phyloP scores from a whole-genome alignment of 2,888 invertebrate species.

The Diaprepes abbreviatus region DNA sequence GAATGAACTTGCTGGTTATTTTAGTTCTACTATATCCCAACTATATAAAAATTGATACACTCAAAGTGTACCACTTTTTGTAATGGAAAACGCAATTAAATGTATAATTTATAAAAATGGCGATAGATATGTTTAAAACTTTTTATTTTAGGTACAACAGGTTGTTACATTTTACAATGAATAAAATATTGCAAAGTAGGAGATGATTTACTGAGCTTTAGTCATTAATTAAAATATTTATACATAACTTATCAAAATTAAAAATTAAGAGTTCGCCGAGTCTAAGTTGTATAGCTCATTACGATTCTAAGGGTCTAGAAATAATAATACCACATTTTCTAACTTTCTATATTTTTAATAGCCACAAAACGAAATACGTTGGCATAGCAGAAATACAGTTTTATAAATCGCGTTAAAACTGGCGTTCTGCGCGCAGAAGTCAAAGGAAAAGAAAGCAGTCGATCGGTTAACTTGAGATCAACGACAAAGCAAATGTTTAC shows the following conservation, averaged over 20 bases:
- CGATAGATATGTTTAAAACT: conserved; percentile 25
- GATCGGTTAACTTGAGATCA: conserved; percentile 65
- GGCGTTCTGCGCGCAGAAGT: conserved; percentile 11
- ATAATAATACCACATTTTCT: conserved; percentile 36
- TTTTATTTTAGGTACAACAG: conserved; percentile 43
- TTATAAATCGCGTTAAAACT: conserved; percentile 13
- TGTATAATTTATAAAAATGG: neutral
- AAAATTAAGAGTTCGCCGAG: conserved; percentile 20
- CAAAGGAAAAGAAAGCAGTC: conserved; percentile 58
- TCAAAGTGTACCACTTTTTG: no score
- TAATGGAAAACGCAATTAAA: no score
- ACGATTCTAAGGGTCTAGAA: conserved; percentile 17
- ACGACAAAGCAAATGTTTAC: conserved; percentile 65
- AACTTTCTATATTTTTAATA: conserved; percentile 33
- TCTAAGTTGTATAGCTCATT: neutral
- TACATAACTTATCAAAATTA: conserved; percentile 39
- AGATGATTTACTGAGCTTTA: conserved; percentile 38
- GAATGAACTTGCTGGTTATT: no score
- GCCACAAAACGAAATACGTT: conserved; percentile 31
- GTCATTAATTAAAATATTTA: conserved; percentile 33
- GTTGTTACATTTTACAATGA: conserved; percentile 44
- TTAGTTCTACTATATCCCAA: no score
- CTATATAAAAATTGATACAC: neutral
- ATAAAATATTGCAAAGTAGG: conserved; percentile 41
- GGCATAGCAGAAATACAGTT: conserved; percentile 30